Conservation (phyloP, 1,140 invertebrate species). For the Scaptomyza graminum region DNA sequence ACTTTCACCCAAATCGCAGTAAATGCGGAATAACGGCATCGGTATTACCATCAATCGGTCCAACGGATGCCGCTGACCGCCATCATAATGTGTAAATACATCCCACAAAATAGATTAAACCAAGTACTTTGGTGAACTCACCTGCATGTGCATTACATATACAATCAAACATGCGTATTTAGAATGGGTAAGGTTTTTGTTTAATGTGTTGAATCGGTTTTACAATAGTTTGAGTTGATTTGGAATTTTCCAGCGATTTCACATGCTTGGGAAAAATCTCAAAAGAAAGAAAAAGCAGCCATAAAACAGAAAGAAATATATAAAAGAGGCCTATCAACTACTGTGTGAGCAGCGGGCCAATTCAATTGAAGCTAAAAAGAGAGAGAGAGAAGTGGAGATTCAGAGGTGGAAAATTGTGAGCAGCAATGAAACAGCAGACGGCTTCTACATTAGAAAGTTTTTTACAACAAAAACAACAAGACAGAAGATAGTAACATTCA, state of each 20-base stretch:
- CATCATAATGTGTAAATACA: slow-evolving; percentile 25
- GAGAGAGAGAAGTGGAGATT: slow-evolving; percentile 1
- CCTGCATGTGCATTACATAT: slow-evolving; percentile 19
- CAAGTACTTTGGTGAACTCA: slow-evolving; percentile 34
- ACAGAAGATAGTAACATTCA: slow-evolving; percentile 46
- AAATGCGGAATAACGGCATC: slow-evolving; percentile 34
- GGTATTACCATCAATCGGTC: slow-evolving; percentile 59
- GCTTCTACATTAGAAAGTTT: slow-evolving; percentile 81
- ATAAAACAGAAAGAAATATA: slow-evolving; percentile 30
- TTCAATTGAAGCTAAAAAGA: slow-evolving; percentile 59
- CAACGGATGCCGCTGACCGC: slow-evolving; percentile 33
- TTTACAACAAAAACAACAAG: slow-evolving; percentile 33
- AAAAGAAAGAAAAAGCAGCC: slow-evolving; percentile 58
- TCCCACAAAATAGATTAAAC: slow-evolving; percentile 12
- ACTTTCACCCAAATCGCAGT: slow-evolving; percentile 64
- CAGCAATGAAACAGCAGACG: slow-evolving; percentile 49
- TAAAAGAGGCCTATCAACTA: slow-evolving; percentile 63
- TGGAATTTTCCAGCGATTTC: slow-evolving; percentile 51
- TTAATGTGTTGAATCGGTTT: slow-evolving; percentile 9
- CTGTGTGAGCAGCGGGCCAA: slow-evolving; percentile 45
- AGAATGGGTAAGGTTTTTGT: slow-evolving; percentile 23
- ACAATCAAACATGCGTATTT: background rate
- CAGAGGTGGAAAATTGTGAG: slow-evolving; percentile 37
- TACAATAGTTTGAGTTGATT: slow-evolving; percentile 40
- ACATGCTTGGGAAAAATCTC: slow-evolving; percentile 65